These are phyloP conservation scores for Geotrypetes seraphini DNA, from an alignment of 2,797 vertebrate genomes.

Conservation along the genomic window DNA sequence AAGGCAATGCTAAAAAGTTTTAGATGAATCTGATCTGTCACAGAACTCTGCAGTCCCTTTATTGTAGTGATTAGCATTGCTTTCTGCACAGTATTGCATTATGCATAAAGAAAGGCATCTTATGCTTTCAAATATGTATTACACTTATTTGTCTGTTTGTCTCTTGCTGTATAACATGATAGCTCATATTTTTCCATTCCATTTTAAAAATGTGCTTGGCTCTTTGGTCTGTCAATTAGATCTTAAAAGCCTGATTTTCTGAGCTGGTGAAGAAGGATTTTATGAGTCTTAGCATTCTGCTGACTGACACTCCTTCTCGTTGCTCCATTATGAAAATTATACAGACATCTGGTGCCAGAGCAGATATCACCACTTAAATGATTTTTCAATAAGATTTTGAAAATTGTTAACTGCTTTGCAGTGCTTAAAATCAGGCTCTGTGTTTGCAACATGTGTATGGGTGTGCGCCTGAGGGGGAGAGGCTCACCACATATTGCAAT, in stretches of 20 bases:
- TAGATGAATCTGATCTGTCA: no score
- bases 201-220: slow-evolving; percentile 22
- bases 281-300: slow-evolving; percentile 10
- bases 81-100: no score
- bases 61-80: no score
- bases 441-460: no score
- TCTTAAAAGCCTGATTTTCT: slow-evolving; percentile 1
- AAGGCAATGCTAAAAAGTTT: no score
- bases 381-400: not conserved
- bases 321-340: slow-evolving; percentile 7
- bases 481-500: no score
- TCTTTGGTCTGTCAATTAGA: slow-evolving; percentile 4
- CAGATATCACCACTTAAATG: not conserved
- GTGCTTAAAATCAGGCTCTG: no score
- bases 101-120: not conserved
- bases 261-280: slow-evolving; percentile 3
- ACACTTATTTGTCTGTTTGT: not conserved
- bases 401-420: not conserved
- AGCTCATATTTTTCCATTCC: slow-evolving; percentile 18
- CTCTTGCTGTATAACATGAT: not conserved
- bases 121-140: slow-evolving; percentile 6
- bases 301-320: slow-evolving; percentile 13
- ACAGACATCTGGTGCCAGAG: not conserved
- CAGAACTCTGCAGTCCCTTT: no score
- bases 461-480: no score